These are phyloP conservation scores for Trochalopteron elliotii DNA, from an alignment of 2,113 vertebrate species.

Conservation along the genomic window DNA sequence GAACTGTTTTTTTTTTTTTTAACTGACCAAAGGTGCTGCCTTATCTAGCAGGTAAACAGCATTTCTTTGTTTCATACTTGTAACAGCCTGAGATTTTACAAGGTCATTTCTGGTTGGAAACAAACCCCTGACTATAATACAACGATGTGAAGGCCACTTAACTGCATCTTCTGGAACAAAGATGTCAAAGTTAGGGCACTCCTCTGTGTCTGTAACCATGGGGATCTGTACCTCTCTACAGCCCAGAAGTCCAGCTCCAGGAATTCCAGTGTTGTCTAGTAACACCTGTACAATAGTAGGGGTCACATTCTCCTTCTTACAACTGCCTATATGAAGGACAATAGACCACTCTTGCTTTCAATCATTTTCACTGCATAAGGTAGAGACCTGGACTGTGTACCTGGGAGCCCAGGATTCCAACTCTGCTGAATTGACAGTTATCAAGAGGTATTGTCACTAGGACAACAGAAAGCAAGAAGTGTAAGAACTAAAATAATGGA, in stretches of 20 bases:
- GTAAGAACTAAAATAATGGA: background rate
- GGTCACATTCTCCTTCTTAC: background rate
- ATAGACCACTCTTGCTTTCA: background rate
- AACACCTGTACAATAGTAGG: background rate
- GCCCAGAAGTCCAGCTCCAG: background rate
- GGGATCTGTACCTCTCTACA: conserved; percentile 16
- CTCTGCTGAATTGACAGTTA: background rate
- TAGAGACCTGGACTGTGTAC: background rate
- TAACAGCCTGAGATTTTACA: background rate
- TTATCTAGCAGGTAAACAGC: background rate
- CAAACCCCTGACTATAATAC: background rate
- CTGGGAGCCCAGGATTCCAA: background rate
- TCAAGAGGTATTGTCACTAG: background rate
- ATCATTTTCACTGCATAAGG: background rate
- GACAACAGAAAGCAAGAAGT: background rate
- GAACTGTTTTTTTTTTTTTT: background rate
- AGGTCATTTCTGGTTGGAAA: background rate
- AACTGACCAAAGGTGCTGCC: background rate
- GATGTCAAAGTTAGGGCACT: background rate
- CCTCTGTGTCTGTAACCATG: background rate
- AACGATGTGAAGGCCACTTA: background rate
- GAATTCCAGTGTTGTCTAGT: conserved; percentile 4
- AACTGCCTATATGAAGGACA: background rate
- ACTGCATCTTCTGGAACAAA: background rate
- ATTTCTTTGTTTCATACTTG: background rate